Evolutionary conservation across 1,140 invertebrate genomes (phyloP).

Genomic region (Thalassaphorura encarpata): DNA sequence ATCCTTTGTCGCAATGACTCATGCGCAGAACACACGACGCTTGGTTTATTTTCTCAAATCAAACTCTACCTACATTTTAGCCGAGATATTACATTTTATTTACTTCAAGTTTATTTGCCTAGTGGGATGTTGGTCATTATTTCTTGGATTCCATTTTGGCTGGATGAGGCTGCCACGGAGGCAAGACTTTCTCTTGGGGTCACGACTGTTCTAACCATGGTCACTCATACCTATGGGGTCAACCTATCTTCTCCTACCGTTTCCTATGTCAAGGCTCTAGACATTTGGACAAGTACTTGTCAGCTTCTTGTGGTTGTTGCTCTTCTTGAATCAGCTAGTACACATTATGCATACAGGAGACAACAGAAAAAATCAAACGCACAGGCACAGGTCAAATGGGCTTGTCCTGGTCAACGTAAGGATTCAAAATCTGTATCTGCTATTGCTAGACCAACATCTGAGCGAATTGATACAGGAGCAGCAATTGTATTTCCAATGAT

Average conservation of each 20-base stretch:
- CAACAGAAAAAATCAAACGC: too few species aligned
- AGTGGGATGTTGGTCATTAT: conserved; percentile 48
- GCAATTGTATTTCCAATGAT: too few species aligned
- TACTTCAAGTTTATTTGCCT: conserved; percentile 45
- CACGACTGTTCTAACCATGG: conserved; percentile 49
- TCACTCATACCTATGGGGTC: conserved; percentile 45
- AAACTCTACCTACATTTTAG: conserved; percentile 42
- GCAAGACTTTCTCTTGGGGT: conserved; percentile 47
- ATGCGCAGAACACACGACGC: conserved; percentile 80
- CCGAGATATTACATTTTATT: conserved; percentile 46
- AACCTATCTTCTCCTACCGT: conserved; percentile 28
- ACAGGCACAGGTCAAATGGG: too few species aligned
- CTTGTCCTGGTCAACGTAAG: too few species aligned
- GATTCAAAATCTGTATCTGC: too few species aligned
- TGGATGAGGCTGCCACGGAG: conserved; percentile 39
- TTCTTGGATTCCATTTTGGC: conserved; percentile 48
- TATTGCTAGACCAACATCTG: too few species aligned
- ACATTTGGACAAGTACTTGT: conserved; percentile 48
- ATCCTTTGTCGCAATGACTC: too few species aligned
- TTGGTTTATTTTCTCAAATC: conserved; percentile 42
- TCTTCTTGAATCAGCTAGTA: conserved; percentile 76
- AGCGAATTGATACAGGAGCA: too few species aligned
- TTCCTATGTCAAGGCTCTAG: conserved; percentile 43
- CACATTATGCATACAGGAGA: conserved; percentile 45
- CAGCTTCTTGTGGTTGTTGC: conserved; percentile 75